Percentiles rank a stretch among this genome's conserved stretches.
These are phyloP conservation scores for Oscheius sp. DNA, from an alignment of 2,888 invertebrate species.

Conservation along the genomic window DNA sequence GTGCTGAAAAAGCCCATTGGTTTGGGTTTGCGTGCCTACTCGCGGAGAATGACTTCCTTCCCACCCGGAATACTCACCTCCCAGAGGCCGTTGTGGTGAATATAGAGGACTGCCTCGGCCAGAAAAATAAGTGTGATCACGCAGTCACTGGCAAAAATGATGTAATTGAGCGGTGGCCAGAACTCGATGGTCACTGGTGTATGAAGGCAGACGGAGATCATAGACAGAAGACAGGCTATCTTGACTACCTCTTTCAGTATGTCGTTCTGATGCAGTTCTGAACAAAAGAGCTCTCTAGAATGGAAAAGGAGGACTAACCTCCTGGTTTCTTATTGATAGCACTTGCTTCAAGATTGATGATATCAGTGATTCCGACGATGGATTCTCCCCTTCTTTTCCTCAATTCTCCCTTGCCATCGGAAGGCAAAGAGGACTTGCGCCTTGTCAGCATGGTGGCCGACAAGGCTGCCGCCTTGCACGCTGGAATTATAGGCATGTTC, in stretches of 20 bases:
- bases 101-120: conserved; percentile 98
- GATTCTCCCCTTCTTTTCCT: conserved; percentile 50
- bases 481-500: conserved; percentile 45
- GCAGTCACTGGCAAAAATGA: conserved; percentile 91
- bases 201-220: conserved; percentile 95
- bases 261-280: conserved; percentile 59
- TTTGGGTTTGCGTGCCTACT: neutral
- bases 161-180: conserved; percentile 82
- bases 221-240: conserved; percentile 82
- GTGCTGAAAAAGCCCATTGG: conserved; percentile 79
- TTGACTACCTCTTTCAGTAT: conserved; percentile 58
- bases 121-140: conserved; percentile 92
- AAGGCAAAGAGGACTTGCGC: conserved; percentile 61
- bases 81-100: conserved; percentile 91
- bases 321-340: conserved; percentile 56
- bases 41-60: neutral
- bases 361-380: conserved; percentile 58
- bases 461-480: conserved; percentile 69
- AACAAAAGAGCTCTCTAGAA: conserved; percentile 23
- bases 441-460: conserved; percentile 72
- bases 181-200: conserved; percentile 90
- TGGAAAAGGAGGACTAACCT: conserved; percentile 28
- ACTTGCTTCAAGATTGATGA: conserved; percentile 60
- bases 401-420: conserved; percentile 41
- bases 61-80: conserved; percentile 77